Base-by-base conservation (phyloP, 2,797 vertebrate genomes). In the Zenarchopterus dispar region DNA sequence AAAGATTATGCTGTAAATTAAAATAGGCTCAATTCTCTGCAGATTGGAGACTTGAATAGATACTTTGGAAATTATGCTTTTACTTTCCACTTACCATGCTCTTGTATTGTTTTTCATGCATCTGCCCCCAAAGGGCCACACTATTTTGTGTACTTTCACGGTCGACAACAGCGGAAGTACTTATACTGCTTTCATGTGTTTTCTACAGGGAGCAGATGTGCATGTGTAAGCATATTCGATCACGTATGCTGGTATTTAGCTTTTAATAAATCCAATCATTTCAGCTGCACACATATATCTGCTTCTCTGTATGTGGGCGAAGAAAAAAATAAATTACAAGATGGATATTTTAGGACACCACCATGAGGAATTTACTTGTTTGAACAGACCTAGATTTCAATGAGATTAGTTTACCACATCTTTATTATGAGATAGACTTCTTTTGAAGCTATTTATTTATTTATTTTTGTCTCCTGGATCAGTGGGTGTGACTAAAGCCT, bases 401-500 rank as follows among this genome's bases (percentile, higher is more conserved):
- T 18, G 21, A 50, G 9, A 18, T n/a, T 61, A 48, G 28, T 68
- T 61, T 57, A 70, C 79, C 66, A 47, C 41, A 60, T 65, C 70
- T 67, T 45, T 64, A 28, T 57, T 73, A 26, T 79, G 60, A 68
- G 75, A 63, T 67, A 41, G 58, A 55, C 50, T 80, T 76, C 70
- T 62, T 67, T 49, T 18, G 56, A 68, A 77, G 52, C 69, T 69
- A 61, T 81, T 84, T 82, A 72, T 70, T 81, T 77, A 65, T 24
- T 24, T 24, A 22, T 47, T 21, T 47, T 23, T 23, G 5, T 15
- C 21, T 57, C 55, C 62, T 71, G 73, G 73, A 84, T 84, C 82
- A 78, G 79, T 67, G 73, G 66, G 48, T 78, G 82, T 89, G 84
- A 90, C 76, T 84, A 73, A 84, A 80, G 58, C 63, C 66, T 90